Evolutionary conservation across 2,888 invertebrate genomes (phyloP).

Genomic region (Plebejus argus): DNA sequence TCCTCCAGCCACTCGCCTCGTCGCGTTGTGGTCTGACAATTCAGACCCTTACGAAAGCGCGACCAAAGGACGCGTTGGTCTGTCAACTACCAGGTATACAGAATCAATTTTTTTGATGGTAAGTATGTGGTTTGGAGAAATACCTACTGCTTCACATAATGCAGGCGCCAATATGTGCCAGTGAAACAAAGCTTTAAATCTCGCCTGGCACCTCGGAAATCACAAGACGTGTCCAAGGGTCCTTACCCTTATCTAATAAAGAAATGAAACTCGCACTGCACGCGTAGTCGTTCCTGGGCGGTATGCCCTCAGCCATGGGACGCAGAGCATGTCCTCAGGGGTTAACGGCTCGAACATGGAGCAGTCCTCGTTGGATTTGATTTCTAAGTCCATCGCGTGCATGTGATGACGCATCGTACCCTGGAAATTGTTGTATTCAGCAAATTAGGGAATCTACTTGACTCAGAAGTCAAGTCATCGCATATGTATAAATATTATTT

Average conservation of each 20-base stretch:
- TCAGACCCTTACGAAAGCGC: too few relatives aligned
- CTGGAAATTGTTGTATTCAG: slow-evolving; percentile 46
- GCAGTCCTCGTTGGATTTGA: slow-evolving; percentile 55
- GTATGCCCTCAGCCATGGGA: slow-evolving; percentile 60
- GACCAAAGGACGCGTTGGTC: too few relatives aligned
- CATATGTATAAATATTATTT: neutral
- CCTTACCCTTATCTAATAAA: too few relatives aligned
- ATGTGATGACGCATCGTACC: slow-evolving; percentile 68
- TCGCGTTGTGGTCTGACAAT: too few relatives aligned
- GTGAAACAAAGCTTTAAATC: too few relatives aligned
- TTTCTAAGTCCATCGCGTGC: slow-evolving; percentile 66
- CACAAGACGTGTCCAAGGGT: too few relatives aligned
- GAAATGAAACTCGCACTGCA: slow-evolving; percentile 63
- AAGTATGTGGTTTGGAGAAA: too few relatives aligned
- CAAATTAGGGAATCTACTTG: neutral
- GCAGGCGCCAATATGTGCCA: too few relatives aligned
- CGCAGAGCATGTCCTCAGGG: slow-evolving; percentile 65
- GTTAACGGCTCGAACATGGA: slow-evolving; percentile 57
- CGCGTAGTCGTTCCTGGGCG: slow-evolving; percentile 64
- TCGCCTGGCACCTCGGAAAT: too few relatives aligned
- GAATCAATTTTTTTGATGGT: too few relatives aligned
- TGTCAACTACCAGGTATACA: too few relatives aligned
- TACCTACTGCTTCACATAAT: too few relatives aligned
- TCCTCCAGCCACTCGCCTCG: slow-evolving; percentile 68
- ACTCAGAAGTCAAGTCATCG: neutral